Evolutionary conservation across 2,888 invertebrate genomes (phyloP), one percentile per base, ranked within the genome.

Genomic region (Pogonocherus hispidulus): DNA sequence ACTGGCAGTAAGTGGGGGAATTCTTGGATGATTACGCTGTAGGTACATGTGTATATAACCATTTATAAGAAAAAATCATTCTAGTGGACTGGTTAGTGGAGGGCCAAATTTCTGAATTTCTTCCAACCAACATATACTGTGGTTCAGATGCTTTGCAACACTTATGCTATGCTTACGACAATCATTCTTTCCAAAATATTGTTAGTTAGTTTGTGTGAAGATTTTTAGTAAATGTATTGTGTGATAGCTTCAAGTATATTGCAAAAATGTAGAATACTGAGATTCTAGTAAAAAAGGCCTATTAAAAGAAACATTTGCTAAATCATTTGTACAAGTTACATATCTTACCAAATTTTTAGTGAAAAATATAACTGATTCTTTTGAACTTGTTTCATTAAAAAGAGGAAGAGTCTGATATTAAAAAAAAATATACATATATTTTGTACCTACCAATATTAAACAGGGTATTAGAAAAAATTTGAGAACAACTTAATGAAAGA

Each of bases 21-120:
- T 27, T 3, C 8, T 27, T 27, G 27, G 27, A 8, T 27, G n/a
- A n/a, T n/a, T n/a, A n/a, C n/a, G n/a, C n/a, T n/a, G n/a, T n/a
- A n/a, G n/a, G 56, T 65, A 65, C 44, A 14, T 52, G 52, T 66
- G 59, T 20, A 64, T 64, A 66, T 51, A 59, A 27, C 57, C 11
- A n/a, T 44, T 44, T 37, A 16, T 23, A 19, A 44, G 49, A 51
- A 37, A 41, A 32, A 55, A 64, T 47, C 41, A 41, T 27, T 66
- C 60, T 63, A 37, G 44, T 16, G 22, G 37, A 62, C 32, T 37
- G 35, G 60, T 18, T 37, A 60, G 66, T 60, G 54, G 60, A 54
- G 60, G 60, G 66, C 60, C 66, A 66, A 35, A 27, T 54, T 54
- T 52, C 27, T 41, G 51, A 47, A 27, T 51, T 62, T 62, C 49